Evolutionary conservation across 2,888 invertebrate genomes (phyloP).

Genomic region (Acronicta leporina): DNA sequence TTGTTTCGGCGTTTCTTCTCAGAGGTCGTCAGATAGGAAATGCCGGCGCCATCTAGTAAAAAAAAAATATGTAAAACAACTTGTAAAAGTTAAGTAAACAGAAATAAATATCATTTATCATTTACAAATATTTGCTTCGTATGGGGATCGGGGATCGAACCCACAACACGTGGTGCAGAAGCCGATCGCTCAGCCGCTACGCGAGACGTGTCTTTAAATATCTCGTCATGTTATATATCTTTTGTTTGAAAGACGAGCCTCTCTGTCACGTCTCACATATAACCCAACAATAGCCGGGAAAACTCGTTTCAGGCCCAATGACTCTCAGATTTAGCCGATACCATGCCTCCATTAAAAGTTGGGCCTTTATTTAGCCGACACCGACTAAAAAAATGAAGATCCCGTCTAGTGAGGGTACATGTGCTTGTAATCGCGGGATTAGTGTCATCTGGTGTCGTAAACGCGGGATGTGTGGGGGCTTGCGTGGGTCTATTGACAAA

Average conservation of each 20-base stretch:
- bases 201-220: too few species aligned
- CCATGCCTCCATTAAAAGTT: slow-evolving; percentile 67
- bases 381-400: slow-evolving; percentile 56
- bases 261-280: slow-evolving; percentile 8
- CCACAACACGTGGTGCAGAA: too few species aligned
- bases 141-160: too few species aligned
- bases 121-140: too few species aligned
- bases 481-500: background rate
- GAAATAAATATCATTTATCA: too few species aligned
- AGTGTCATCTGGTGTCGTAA: slow-evolving; percentile 8
- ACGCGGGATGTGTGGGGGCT: slow-evolving; percentile 12
- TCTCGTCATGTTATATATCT: background rate
- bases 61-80: too few species aligned
- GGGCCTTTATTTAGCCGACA: slow-evolving; percentile 62
- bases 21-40: too few species aligned
- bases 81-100: too few species aligned
- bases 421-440: slow-evolving; percentile 35
- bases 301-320: slow-evolving; percentile 50
- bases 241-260: slow-evolving; percentile 6
- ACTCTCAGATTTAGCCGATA: slow-evolving; percentile 60
- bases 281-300: slow-evolving; percentile 15
- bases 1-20: too few species aligned
- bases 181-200: too few species aligned
- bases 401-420: slow-evolving; percentile 37
- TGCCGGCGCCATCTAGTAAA: too few species aligned